Conservation (phyloP, 2,113 vertebrate genomes). For the Pelusios castaneus region DNA sequence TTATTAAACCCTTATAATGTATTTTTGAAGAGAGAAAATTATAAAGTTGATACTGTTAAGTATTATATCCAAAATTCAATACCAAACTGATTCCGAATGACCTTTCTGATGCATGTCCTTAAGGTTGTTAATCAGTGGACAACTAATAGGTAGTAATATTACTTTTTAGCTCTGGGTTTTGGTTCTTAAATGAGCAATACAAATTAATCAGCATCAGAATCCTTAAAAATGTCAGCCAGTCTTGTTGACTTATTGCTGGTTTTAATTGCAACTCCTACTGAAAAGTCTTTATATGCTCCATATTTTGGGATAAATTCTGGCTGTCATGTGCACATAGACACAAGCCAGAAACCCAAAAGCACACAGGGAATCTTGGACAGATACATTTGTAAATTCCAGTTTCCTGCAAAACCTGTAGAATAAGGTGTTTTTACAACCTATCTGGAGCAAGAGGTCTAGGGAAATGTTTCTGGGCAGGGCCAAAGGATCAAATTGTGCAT, state of each 20-base stretch:
- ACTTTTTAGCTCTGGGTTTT: conserved; percentile 16
- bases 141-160: conserved; percentile 13
- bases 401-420: conserved; percentile 18
- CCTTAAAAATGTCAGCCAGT: neutral
- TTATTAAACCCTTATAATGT: conserved; percentile 11
- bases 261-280: neutral
- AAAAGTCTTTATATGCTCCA: neutral
- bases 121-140: conserved; percentile 41
- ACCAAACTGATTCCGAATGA: conserved; percentile 4
- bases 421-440: neutral
- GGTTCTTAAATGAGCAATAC: conserved; percentile 36
- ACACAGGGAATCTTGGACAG: neutral
- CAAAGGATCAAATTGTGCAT: neutral
- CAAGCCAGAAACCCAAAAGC: neutral
- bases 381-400: conserved; percentile 27
- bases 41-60: conserved; percentile 26
- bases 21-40: conserved; percentile 16
- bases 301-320: conserved; percentile 14
- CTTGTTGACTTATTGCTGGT: neutral
- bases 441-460: neutral
- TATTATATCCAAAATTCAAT: conserved; percentile 33
- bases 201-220: conserved; percentile 28
- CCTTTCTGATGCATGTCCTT: neutral
- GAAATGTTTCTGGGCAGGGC: neutral
- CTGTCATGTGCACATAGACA: neutral